phyloP scores from a whole-genome alignment of 1,140 invertebrate genomes.

The Cydia strobilella region DNA sequence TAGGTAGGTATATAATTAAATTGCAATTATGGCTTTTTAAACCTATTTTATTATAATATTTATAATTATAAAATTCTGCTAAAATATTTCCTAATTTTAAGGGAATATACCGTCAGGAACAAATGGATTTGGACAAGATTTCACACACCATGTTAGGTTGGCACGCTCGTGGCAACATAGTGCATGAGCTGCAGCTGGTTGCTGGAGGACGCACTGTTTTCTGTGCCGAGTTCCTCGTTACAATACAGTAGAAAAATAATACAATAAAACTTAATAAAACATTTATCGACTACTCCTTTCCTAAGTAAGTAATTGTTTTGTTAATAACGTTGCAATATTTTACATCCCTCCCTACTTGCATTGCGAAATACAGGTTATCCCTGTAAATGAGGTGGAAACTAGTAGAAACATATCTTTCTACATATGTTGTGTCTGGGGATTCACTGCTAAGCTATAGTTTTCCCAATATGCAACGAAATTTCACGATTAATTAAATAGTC shows the following conservation, averaged over 20 bases:
- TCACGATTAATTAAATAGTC: no score
- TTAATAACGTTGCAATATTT: no score
- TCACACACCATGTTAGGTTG: background rate
- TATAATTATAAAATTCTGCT: background rate
- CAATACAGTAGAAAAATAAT: background rate
- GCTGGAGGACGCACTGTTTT: background rate
- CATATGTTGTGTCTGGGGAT: no score
- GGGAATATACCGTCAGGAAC: background rate
- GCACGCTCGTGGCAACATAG: background rate
- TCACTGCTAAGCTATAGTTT: no score
- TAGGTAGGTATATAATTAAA: background rate
- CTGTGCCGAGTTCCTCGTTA: background rate
- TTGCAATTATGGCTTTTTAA: background rate
- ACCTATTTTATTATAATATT: background rate
- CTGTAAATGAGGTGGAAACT: no score
- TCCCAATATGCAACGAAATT: no score
- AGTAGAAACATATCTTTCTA: no score
- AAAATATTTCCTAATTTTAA: background rate
- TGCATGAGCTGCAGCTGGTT: background rate
- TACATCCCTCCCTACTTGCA: no score
- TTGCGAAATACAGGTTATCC: no score
- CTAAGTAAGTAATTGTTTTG: no score
- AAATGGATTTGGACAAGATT: background rate
- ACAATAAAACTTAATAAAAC: no score
- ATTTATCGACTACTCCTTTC: no score